phyloP scores from a whole-genome alignment of 2,888 invertebrate genomes.

The Acanthosepion pharaonis region DNA sequence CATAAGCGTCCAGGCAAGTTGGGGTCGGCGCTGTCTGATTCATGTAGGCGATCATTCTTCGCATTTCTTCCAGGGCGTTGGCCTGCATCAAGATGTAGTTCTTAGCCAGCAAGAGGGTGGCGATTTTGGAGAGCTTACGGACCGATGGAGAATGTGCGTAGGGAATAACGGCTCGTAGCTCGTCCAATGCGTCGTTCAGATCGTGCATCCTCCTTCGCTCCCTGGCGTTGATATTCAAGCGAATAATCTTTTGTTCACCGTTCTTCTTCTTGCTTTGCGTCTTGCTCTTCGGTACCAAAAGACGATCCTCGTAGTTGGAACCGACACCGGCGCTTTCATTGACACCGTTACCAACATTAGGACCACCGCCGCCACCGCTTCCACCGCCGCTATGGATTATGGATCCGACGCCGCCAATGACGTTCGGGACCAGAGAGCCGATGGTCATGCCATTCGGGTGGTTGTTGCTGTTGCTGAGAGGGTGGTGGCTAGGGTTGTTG shows the following conservation, averaged over 20 bases:
- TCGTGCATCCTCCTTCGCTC: slow-evolving; percentile 77
- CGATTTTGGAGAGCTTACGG: slow-evolving; percentile 74
- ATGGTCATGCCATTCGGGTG: not conserved
- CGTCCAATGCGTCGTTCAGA: slow-evolving; percentile 75
- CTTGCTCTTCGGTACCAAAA: slow-evolving; percentile 47
- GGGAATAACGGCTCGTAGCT: slow-evolving; percentile 74
- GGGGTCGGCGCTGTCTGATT: slow-evolving; percentile 67
- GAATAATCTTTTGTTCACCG: slow-evolving; percentile 60
- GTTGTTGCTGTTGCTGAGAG: not conserved
- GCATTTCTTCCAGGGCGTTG: slow-evolving; percentile 73
- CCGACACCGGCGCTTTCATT: slow-evolving; percentile 49
- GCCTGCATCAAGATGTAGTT: slow-evolving; percentile 75
- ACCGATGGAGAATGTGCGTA: slow-evolving; percentile 74
- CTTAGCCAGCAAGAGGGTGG: slow-evolving; percentile 73
- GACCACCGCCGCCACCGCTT: slow-evolving; percentile 47
- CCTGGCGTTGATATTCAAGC: slow-evolving; percentile 75
- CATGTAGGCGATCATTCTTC: slow-evolving; percentile 71
- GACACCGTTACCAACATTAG: slow-evolving; percentile 48
- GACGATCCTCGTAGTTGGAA: slow-evolving; percentile 54
- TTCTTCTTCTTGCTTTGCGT: slow-evolving; percentile 51
- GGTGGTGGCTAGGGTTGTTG: slow-evolving; percentile 46
- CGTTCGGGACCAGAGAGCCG: not conserved
- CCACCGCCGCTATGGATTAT: slow-evolving; percentile 52
- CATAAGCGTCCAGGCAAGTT: slow-evolving; percentile 55
- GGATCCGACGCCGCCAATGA: not conserved